phyloP scores from a whole-genome alignment of 2,888 invertebrate genomes.

The Amphipoea oculea region DNA sequence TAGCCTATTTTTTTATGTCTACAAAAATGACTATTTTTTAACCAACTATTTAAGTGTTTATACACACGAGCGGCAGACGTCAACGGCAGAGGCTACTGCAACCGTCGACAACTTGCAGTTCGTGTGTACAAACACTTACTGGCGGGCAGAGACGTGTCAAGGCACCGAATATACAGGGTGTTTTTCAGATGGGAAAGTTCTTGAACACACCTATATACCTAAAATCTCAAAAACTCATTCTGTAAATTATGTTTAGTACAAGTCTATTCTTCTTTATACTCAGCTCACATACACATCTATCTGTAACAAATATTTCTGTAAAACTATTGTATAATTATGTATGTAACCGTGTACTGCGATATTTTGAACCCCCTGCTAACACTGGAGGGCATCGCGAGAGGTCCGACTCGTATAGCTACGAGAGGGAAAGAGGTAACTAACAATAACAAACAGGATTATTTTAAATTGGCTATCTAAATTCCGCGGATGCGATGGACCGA shows the following conservation, averaged over 20 bases:
- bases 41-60: too few relatives aligned
- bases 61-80: too few relatives aligned
- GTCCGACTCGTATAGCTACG: constrained; percentile 92
- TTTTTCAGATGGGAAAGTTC: background rate
- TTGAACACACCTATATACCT: too few relatives aligned
- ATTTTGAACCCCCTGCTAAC: constrained; percentile 85
- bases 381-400: constrained; percentile 86
- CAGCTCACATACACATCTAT: constrained; percentile 1
- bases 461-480: background rate
- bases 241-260: background rate
- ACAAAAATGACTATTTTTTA: background rate
- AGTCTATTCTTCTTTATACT: constrained; percentile 11
- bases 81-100: too few relatives aligned
- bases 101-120: too few relatives aligned
- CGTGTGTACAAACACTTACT: background rate
- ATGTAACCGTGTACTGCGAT: constrained; percentile 78
- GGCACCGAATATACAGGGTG: background rate
- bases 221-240: background rate
- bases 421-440: constrained; percentile 93
- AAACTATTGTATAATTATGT: constrained; percentile 34
- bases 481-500: too few relatives aligned
- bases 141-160: background rate
- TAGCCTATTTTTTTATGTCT: background rate
- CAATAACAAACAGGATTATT: constrained; percentile 17
- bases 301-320: background rate